Evolutionary conservation across 92 coral and sea anemone species (phyloP), one percentile per base, ranked within the genome.

Genomic region (Epizoanthus illoricatus): DNA sequence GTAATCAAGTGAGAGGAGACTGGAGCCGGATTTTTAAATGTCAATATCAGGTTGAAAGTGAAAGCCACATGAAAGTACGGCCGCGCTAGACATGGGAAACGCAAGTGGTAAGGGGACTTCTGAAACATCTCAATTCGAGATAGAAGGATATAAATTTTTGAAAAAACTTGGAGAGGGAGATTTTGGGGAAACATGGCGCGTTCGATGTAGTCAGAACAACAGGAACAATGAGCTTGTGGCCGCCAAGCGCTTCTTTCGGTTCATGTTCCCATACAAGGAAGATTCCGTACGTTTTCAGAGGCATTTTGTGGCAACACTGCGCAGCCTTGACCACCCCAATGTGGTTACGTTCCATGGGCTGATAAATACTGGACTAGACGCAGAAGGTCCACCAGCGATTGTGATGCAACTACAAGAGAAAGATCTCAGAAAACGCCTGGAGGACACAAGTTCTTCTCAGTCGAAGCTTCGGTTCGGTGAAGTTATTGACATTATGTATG

Each of bases 371-470:
- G 65, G 59, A 9, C 68, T 86, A n/a, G 58, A 67, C 3, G 84
- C 52, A 9, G 73, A 36, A 10, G 74, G 12, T 17, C 52, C 82
- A 19, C 90, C 86, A n/a, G 52, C 83, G 28, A 81, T 86, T 8
- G 83, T 86, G 49, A 86, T 81, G 28, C 87, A 81, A 40, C 81
- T 86, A 13, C 42, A 81, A 76, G 71, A 64, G 69, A 81, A 85
- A 36, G 90, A 86, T 68, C 65, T 86, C 6, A 56, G 49, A 15
- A 6, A 76, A 10, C 28, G 39, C 70, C 45, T 81, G 33, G 69
- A 73, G 62, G 18, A 73, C 40, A 43, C 86, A 45, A 86, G 56
- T 52, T 52, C 75, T 56, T 47, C 81, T 18, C 57, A 69, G 23
- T 85, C 89, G 1, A 86, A 86, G 42, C 80, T 86, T 65, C 40